phyloP scores from a whole-genome alignment of 1,140 invertebrate genomes.

The Ooceraea biroi region DNA sequence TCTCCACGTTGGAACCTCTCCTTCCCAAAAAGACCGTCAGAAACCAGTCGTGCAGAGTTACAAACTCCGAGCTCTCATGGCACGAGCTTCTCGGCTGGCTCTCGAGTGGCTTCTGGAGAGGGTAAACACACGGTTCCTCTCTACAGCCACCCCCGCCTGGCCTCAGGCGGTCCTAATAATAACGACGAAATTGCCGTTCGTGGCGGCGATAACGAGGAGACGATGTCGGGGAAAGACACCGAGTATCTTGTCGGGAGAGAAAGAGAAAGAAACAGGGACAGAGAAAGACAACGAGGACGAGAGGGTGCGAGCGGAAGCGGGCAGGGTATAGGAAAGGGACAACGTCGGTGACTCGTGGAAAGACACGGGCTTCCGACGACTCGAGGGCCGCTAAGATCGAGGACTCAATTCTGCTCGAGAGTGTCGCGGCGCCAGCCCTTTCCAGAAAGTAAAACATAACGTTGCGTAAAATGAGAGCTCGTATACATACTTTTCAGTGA shows the following conservation, averaged over 20 bases:
- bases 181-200: conserved; percentile 72
- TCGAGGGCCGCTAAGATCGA: conserved; percentile 45
- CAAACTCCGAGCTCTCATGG: conserved; percentile 58
- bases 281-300: conserved; percentile 24
- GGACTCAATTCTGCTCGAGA: conserved; percentile 54
- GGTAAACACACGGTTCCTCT: conserved; percentile 68
- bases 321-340: conserved; percentile 28
- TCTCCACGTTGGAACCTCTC: neutral
- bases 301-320: neutral
- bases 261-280: conserved; percentile 26
- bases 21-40: conserved; percentile 4
- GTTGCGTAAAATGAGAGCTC: conserved; percentile 63
- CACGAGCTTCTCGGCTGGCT: conserved; percentile 66
- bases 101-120: conserved; percentile 65
- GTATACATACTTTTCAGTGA: conserved; percentile 32
- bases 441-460: conserved; percentile 33
- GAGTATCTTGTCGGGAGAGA: conserved; percentile 33
- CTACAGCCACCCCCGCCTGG: conserved; percentile 13
- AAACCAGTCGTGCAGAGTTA: conserved; percentile 46
- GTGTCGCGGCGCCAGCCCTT: conserved; percentile 71
- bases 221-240: conserved; percentile 65
- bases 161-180: conserved; percentile 68
- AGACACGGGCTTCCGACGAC: conserved; percentile 47
- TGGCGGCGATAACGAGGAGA: conserved; percentile 72
- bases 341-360: conserved; percentile 46